Conservation (phyloP, 2,113 vertebrate species). For the Suncus etruscus region DNA sequence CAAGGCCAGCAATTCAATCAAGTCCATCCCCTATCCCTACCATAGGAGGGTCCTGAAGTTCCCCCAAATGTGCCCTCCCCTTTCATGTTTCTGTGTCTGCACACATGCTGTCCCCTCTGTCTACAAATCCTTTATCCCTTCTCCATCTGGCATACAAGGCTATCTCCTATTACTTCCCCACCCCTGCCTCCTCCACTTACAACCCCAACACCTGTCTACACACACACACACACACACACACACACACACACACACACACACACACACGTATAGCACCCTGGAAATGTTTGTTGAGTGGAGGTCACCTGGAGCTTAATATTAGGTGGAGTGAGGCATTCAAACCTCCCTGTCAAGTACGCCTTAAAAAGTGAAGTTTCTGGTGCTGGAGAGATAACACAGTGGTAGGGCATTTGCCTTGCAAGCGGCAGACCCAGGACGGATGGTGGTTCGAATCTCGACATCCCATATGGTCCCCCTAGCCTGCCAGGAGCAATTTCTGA, state of each 20-base stretch:
- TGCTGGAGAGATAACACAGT: no score
- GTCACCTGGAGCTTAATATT: background rate
- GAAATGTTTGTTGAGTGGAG: slow-evolving; percentile 9
- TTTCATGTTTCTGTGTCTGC: background rate
- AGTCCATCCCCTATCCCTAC: background rate
- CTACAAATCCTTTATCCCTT: slow-evolving; percentile 59
- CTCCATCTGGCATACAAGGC: slow-evolving; percentile 67
- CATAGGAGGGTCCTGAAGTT: background rate
- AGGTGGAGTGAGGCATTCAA: background rate
- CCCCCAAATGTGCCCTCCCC: background rate
- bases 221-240: background rate
- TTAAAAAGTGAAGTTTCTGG: no score
- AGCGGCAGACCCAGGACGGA: no score
- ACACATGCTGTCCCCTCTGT: background rate
- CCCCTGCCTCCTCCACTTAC: background rate
- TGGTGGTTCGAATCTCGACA: no score
- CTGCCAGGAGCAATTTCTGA: no score
- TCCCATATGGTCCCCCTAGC: no score
- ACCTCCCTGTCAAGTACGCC: background rate
- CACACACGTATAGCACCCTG: background rate
- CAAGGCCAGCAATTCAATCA: background rate
- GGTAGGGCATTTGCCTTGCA: no score
- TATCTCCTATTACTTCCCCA: slow-evolving; percentile 49
- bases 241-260: no score
- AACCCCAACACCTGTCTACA: no score